Evolutionary conservation across 2,797 vertebrate species (phyloP), one percentile per base, ranked within the genome.

Genomic region (Hippoglossus hippoglossus): DNA sequence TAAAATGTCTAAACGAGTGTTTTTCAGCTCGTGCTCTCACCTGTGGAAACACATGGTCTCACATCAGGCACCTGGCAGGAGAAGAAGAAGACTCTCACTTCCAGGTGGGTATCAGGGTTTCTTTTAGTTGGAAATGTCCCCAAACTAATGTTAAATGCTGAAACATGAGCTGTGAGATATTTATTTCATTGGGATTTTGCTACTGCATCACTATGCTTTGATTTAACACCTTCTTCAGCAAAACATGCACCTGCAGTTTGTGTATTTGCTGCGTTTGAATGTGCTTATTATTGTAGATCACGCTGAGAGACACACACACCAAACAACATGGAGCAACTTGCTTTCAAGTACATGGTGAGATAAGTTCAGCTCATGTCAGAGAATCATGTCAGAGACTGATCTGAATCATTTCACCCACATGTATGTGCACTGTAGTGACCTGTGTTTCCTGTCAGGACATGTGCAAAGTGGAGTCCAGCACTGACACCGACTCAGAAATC

Each of bases 401-500:
- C 0, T 21, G n/a, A 26, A 21, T 36, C 31, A 46, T 67, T 65
- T 10, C 2, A n/a, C 10, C 15, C 11, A 25, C 53, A 25, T 46
- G 21, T 51, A 49, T 57, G 6, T 70, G 31, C 9, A 70, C 51
- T 75, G 2, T 19, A 64, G 9, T 80, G 26, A 67, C 4, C 5
- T 71, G 10, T 81, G 44, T 80, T 88, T 81, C 84, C 16, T 73
- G 39, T 65, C 85, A 96, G 95, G 88, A 94, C 84, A 94, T 96
- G 91, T 96, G 95, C 77, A 88, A 86, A 74, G 90, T 95, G 73
- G 94, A 95, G 59, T 96, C 96, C 26, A 97, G 96, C 73, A 94
- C 94, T 0, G 96, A 96, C 68, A 96, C 95, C 0, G 96, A 96
- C 75, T 93, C 95, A 0, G 96, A 96, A 81, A 87, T 86, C 41